These are phyloP conservation scores for Fregetta grallaria DNA, from an alignment of 2,113 vertebrate genomes.

Conservation along the genomic window DNA sequence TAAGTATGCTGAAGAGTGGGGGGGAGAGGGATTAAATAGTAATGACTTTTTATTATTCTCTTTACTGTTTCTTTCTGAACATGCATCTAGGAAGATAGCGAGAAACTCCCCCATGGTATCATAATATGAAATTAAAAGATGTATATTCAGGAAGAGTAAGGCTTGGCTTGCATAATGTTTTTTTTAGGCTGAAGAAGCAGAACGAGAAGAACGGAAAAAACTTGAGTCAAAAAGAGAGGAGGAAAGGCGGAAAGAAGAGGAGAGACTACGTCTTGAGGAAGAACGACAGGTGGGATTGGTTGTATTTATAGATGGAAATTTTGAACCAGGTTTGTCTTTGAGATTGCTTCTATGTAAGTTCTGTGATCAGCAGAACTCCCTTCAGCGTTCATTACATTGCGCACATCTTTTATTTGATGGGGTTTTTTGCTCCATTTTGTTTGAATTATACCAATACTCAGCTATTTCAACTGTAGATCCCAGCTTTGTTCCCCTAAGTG, in stretches of 20 bases:
- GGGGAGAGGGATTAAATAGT: not conserved
- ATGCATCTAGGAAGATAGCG: not conserved
- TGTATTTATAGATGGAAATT: not conserved
- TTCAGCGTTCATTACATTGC: not conserved
- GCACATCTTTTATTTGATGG: not conserved
- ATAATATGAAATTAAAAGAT: not conserved
- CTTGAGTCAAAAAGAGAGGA: conserved; percentile 88
- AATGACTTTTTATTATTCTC: not conserved
- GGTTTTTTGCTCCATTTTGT: not conserved
- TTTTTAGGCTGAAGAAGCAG: conserved; percentile 87
- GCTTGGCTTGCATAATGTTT: not conserved
- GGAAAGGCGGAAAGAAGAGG: conserved; percentile 86
- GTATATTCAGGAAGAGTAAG: not conserved
- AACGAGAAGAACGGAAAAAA: conserved; percentile 88
- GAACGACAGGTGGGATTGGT: conserved; percentile 71
- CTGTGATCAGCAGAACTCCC: not conserved
- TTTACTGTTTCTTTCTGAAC: not conserved
- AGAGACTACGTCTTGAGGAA: conserved; percentile 82
- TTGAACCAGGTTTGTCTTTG: not conserved
- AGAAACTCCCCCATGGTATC: not conserved
- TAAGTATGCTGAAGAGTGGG: not conserved
- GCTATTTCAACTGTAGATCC: not conserved
- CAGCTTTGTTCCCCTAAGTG: not conserved
- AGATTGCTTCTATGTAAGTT: not conserved
- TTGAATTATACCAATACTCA: not conserved